Evolutionary conservation across 2,797 vertebrate genomes (phyloP), one percentile per base, ranked within the genome.

Genomic region (Huso huso): DNA sequence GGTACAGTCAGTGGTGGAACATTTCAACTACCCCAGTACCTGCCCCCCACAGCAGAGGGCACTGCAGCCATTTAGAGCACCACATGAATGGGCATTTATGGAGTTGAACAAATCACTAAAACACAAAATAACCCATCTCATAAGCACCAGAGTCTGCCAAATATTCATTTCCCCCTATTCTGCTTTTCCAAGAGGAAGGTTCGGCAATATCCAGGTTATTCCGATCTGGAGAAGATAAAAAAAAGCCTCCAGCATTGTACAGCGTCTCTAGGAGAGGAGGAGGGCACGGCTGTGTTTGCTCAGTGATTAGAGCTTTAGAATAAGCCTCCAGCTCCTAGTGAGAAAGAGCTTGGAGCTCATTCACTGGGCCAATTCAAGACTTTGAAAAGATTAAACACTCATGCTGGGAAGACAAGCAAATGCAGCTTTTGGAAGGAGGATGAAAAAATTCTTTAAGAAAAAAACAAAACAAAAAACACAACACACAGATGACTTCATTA

Each of bases 381-480:
- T 87, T 87, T 93, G 93, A 95, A 92, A 97, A 99, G 96, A 99
- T 99, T 99, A 99, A 97, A 98, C 96, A 95, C 95, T 97, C 96
- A 98, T 90, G 94, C 97, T 99, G 97, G 94, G 95, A 94, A 94
- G 94, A 98, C 96, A 98, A 96, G 95, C 93, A 94, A 97, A 95
- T 94, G 91, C 93, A 91, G 94, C 91, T 86, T 37, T 37, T 89
- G 89, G 90, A 92, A 86, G 89, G 90, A 92, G 91, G 92, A 92
- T 87, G 91, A 92, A 93, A 93, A 94, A 91, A 92, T 91, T 91
- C 85, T 91, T 89, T 85, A 89, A 91, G 77, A 53, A 64, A 70
- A 62, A 64, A 66, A 13, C 12, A 11, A 74, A 61, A 74, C 65
- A 78, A 78, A 75, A 75, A 64, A 66, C 55, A 37, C 37, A 37